phyloP scores from a whole-genome alignment of 2,797 vertebrate genomes.

The Chromis chromis region DNA sequence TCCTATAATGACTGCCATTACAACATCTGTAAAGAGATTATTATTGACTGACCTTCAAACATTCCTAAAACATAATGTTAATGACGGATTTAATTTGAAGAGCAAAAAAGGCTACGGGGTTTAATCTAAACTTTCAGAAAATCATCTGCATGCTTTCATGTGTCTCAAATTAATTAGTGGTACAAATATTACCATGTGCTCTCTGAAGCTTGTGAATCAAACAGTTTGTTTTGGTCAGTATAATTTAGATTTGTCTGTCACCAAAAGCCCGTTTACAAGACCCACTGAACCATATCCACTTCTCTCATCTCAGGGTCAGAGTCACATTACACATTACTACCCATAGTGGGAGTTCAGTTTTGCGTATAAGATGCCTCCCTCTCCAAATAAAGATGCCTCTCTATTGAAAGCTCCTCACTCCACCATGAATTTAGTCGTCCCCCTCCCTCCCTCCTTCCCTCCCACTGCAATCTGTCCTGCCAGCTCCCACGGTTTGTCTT shows the following conservation, averaged over 20 bases:
- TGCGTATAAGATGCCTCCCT: slow-evolving; percentile 81
- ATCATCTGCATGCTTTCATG: slow-evolving; percentile 34
- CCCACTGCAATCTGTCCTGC: slow-evolving; percentile 85
- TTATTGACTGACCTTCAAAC: slow-evolving; percentile 71
- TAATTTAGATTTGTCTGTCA: slow-evolving; percentile 74
- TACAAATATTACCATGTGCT: slow-evolving; percentile 25
- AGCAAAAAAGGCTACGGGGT: slow-evolving; percentile 22
- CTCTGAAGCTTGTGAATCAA: slow-evolving; percentile 45
- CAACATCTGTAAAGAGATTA: slow-evolving; percentile 69
- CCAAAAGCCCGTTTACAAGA: slow-evolving; percentile 67
- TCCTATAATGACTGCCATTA: slow-evolving; percentile 60
- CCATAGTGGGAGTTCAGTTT: slow-evolving; percentile 78
- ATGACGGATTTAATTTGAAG: slow-evolving; percentile 50
- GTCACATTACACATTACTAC: slow-evolving; percentile 74
- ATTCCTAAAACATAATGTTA: slow-evolving; percentile 62
- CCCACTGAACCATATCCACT: slow-evolving; percentile 74
- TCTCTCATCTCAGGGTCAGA: slow-evolving; percentile 78
- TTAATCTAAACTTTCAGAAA: slow-evolving; percentile 41
- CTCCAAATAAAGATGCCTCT: slow-evolving; percentile 86
- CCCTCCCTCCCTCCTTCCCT: slow-evolving; percentile 63
- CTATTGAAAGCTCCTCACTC: slow-evolving; percentile 81
- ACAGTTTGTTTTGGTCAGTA: slow-evolving; percentile 76
- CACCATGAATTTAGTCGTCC: slow-evolving; percentile 69
- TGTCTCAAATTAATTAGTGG: slow-evolving; percentile 43
- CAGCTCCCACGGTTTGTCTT: slow-evolving; percentile 94